Conservation (phyloP, 2,888 invertebrate species). For the Drosophila atripex region DNA sequence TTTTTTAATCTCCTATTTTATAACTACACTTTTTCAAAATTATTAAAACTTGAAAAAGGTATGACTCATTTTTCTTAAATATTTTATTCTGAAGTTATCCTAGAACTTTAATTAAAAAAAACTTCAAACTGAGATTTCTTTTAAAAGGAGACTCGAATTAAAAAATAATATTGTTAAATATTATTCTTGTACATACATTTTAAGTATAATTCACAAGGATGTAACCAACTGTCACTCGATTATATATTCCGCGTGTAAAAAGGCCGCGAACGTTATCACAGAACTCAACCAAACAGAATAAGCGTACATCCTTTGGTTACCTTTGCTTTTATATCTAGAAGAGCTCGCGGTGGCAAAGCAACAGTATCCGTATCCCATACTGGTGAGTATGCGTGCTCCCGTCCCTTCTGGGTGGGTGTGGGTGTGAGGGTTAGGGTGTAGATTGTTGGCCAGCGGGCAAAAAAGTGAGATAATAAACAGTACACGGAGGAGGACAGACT, state of each 20-base stretch:
- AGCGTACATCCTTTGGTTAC: conserved; percentile 64
- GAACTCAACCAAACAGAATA: conserved; percentile 72
- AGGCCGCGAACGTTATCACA: conserved; percentile 53
- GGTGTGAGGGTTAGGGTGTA: conserved; percentile 6
- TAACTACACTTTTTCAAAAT: not conserved
- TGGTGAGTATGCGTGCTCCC: conserved; percentile 23
- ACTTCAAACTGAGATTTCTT: not conserved
- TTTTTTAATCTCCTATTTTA: not conserved
- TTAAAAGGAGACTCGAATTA: not conserved
- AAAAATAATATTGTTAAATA: not conserved
- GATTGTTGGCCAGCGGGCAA: not conserved
- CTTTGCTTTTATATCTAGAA: conserved; percentile 70
- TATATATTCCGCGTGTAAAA: conserved; percentile 6
- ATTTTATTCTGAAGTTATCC: not conserved
- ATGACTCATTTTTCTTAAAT: not conserved
- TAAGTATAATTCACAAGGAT: not conserved
- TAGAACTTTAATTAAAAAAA: not conserved
- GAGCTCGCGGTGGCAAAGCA: conserved; percentile 33
- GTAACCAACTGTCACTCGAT: not conserved
- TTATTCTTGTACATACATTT: not conserved
- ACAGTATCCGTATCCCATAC: conserved; percentile 17
- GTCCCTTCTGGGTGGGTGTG: not conserved
- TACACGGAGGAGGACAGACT: not conserved
- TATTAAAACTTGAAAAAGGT: not conserved
- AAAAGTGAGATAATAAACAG: conserved; percentile 8